Evolutionary conservation across 2,888 invertebrate species (phyloP).

Genomic region (Eristalinus sepulchralis): DNA sequence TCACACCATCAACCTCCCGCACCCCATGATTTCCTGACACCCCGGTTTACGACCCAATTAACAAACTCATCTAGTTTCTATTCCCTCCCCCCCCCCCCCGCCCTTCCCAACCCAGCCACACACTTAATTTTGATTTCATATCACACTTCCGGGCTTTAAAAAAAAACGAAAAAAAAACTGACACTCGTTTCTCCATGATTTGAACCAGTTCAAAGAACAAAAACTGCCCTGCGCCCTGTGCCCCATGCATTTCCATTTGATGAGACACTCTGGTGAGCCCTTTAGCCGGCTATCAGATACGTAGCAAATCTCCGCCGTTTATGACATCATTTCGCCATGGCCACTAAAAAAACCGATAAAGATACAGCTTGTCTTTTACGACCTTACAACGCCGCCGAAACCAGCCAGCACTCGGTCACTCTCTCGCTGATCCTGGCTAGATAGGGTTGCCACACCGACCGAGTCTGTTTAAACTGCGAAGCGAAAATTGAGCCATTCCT

Average conservation of each 20-base stretch:
- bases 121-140: background rate
- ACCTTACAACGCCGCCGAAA: background rate
- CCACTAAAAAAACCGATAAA: slow-evolving; percentile 1
- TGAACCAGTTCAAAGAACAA: background rate
- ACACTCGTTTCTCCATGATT: background rate
- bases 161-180: background rate
- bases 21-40: too few species aligned
- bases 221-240: background rate
- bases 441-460: slow-evolving; percentile 7
- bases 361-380: slow-evolving; percentile 18
- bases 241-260: background rate
- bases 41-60: background rate
- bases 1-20: too few species aligned
- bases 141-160: background rate
- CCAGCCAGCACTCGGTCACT: background rate
- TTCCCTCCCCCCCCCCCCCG: background rate
- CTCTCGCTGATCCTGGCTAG: slow-evolving; percentile 5
- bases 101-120: too few species aligned
- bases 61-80: background rate
- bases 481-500: slow-evolving; percentile 49
- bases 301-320: background rate
- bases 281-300: background rate
- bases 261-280: background rate
- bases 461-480: slow-evolving; percentile 1
- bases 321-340: slow-evolving; percentile 18